Evolutionary conservation across 1,140 invertebrate species (phyloP).

Genomic region (Drosophila oshimai): DNA sequence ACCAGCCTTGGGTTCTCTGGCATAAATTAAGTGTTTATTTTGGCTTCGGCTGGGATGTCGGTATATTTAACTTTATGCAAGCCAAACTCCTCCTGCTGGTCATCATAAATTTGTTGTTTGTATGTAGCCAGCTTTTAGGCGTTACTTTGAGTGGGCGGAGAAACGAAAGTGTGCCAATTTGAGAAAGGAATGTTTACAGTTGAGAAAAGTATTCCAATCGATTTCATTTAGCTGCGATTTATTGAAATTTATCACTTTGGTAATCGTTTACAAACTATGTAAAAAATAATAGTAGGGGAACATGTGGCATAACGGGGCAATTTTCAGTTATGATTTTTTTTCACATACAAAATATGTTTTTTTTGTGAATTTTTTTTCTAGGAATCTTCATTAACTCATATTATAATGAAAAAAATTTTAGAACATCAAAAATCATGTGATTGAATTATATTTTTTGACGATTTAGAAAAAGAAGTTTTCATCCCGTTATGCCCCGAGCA

Average conservation of each 20-base stretch:
- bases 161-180: background rate
- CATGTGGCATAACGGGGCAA: no score
- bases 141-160: background rate
- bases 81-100: background rate
- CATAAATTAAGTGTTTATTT: slow-evolving; percentile 51
- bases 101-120: slow-evolving; percentile 11
- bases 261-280: background rate
- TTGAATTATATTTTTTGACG: no score
- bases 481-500: no score
- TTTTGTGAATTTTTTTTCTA: no score
- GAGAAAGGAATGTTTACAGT: background rate
- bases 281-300: background rate
- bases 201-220: background rate
- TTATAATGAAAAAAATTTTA: no score
- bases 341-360: no score
- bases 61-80: slow-evolving; percentile 34
- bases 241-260: background rate
- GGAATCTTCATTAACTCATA: no score
- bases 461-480: no score
- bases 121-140: background rate
- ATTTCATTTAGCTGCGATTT: background rate
- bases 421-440: no score
- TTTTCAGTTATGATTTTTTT: no score
- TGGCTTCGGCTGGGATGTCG: slow-evolving; percentile 22
- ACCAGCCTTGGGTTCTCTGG: background rate